Base-by-base conservation (phyloP, 2,113 vertebrate species). In the Neotragus moschatus region DNA sequence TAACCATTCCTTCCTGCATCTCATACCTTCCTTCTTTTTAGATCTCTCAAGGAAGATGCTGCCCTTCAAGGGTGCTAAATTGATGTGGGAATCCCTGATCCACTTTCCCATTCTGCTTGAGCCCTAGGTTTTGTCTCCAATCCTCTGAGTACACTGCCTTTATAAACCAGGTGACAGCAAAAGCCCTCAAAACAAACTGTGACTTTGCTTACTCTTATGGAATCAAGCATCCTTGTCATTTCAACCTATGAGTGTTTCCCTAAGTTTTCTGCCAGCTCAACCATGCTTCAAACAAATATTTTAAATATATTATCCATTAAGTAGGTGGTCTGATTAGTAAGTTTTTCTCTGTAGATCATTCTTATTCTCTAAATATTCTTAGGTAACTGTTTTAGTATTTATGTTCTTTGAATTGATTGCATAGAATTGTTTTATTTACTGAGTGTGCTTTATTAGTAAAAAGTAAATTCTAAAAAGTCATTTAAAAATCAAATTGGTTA, bases 151-250 rank as follows among this genome's bases (percentile, higher is more conserved):
- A 30, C 3, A 51, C 8, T 88, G 63, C 75, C 75, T 91, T 77
- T 79, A 25, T 84, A 88, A 86, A 90, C 28, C 14, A 60, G 87
- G 63, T 88, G 56, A 80, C 75, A 90, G 81, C 61, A 90, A 63
- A 88, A 61, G 36, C 75, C 94, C 77, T 92, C 60, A 49, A 84
- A 92, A 60, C 75, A 47, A 92, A 94, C 26, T 28, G 58, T 30
- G 43, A 97, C 63, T 90, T 94, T 94, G 86, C 85, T 95, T 90
- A 90, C 58, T 88, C 49, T 90, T 90, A 30, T 56, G 63, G 73
- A 96, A 97, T 90, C 86, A 79, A 97, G 75, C 43, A 88, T 70
- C 86, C 55, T 92, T 97, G 81, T 87, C 90, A 95, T 92, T 92
- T 96, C 89, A 90, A 16, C 51, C 26, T 75, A 51, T 81, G 39